Conservation (phyloP, 1,140 invertebrate species). For the Pogonognathellus flavescens region DNA sequence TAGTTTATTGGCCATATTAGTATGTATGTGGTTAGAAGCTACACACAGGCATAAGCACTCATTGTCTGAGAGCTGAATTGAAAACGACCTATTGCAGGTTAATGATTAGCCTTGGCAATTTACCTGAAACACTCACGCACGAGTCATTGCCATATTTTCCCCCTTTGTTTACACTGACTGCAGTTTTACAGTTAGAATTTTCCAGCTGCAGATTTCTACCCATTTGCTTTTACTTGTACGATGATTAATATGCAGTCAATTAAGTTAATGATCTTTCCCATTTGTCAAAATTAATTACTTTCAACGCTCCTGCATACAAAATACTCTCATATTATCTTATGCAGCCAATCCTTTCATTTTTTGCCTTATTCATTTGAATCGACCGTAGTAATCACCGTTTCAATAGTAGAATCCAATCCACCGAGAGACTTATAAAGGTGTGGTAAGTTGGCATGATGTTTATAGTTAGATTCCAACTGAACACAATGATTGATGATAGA, state of each 20-base stretch:
- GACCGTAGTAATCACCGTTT: neutral
- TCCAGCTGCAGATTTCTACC: neutral
- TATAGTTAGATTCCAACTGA: neutral
- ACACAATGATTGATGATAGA: slow-evolving; percentile 13
- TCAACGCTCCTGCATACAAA: too few species aligned
- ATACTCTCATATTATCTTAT: neutral
- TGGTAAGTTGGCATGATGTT: neutral
- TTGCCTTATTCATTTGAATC: neutral
- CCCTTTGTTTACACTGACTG: neutral
- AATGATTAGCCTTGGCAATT: slow-evolving; percentile 21
- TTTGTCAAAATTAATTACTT: slow-evolving; percentile 40
- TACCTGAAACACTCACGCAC: slow-evolving; percentile 1
- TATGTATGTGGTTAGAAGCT: too few species aligned
- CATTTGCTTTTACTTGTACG: neutral
- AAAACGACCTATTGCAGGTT: neutral
- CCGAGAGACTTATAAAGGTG: neutral
- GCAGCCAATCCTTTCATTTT: slow-evolving; percentile 7
- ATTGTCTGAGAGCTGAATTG: too few species aligned
- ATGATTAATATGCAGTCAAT: slow-evolving; percentile 14
- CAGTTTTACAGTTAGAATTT: neutral
- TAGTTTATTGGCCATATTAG: too few species aligned
- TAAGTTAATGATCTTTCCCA: slow-evolving; percentile 21
- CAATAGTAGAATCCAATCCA: neutral
- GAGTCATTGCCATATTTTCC: neutral
- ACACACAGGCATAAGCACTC: too few species aligned